Evolutionary conservation across 2,113 vertebrate genomes (phyloP), one percentile per base, ranked within the genome.

Genomic region (Plecturocebus donacophilus): DNA sequence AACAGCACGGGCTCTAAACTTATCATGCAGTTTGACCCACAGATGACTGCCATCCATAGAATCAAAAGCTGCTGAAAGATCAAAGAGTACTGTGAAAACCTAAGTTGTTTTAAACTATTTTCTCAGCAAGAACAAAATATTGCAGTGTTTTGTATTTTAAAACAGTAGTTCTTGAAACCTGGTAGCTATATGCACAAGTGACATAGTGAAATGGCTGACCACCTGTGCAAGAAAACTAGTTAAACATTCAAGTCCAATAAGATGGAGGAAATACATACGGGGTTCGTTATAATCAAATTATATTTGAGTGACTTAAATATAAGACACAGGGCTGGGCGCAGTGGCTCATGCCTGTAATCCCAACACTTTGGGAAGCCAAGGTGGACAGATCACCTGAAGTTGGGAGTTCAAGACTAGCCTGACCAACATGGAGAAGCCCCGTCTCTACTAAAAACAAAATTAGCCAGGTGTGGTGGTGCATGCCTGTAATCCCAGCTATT

Each of bases 101-200:
- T 52, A 56, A 66, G 14, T 6, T 92, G 17, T 52, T 95, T 66
- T 83, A 82, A 94, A 96, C 40, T 27, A 79, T 54, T 56, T 88
- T 96, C 71, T 88, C 49, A 61, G 68, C 42, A 77, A 83, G 70
- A 94, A 88, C 40, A 91, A 91, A 91, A 71, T 45, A 84, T 0
- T 47, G 8, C 70, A 61, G 11, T 11, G 1, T 38, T 61, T 76
- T 25, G 20, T 49, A 91, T 11, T 64, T 8, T 70, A 91, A 38
- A 90, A 87, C 1, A 79, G 49, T 30, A 73, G 77, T 49, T 95
- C 14, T 54, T 25, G 52, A 94, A 87, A 95, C 25, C 21, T 84
- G 32, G 32, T 77, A 87, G 16, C 17, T 94, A 35, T 30, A 61
- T 25, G 38, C 56, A 35, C 17, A 84, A 93, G 35, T 87, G 58